Conservation (phyloP, 2,888 invertebrate species). For the Melanargia galathea region DNA sequence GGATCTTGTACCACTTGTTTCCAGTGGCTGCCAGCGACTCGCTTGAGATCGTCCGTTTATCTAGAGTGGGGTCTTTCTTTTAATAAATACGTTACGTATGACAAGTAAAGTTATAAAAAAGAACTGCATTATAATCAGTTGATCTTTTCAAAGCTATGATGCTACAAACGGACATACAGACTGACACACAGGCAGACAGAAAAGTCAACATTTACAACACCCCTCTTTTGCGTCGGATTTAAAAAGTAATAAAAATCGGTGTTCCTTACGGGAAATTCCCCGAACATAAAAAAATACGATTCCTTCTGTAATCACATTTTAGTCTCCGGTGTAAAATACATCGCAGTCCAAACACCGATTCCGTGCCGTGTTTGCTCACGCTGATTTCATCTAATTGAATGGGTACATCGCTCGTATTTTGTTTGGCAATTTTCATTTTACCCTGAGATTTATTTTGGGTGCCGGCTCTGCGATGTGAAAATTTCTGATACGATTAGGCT, state of each 20-base stretch:
- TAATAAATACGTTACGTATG: too few species aligned
- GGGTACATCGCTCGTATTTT: conserved; percentile 38
- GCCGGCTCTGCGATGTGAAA: conserved; percentile 14
- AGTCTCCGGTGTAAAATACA: conserved; percentile 15
- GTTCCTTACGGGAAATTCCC: neutral
- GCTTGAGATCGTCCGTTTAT: too few species aligned
- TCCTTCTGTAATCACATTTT: conserved; percentile 19
- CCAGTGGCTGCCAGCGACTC: too few species aligned
- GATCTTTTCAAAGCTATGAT: too few species aligned
- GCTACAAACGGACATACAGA: too few species aligned
- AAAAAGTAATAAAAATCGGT: neutral
- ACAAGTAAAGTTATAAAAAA: too few species aligned
- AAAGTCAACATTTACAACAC: neutral
- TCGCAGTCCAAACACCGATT: conserved; percentile 29
- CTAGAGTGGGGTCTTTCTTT: too few species aligned
- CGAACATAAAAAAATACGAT: conserved; percentile 4
- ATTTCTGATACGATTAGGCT: conserved; percentile 24
- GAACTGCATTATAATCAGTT: too few species aligned
- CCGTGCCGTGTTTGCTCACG: conserved; percentile 37
- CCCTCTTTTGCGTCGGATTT: neutral
- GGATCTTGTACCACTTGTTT: too few species aligned
- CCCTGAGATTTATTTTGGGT: conserved; percentile 37
- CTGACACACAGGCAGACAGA: too few species aligned
- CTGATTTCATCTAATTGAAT: conserved; percentile 43
- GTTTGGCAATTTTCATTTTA: conserved; percentile 41